Evolutionary conservation across 2,113 vertebrate genomes (phyloP), one percentile per base, ranked within the genome.

Genomic region (Nannobrachium achirus): DNA sequence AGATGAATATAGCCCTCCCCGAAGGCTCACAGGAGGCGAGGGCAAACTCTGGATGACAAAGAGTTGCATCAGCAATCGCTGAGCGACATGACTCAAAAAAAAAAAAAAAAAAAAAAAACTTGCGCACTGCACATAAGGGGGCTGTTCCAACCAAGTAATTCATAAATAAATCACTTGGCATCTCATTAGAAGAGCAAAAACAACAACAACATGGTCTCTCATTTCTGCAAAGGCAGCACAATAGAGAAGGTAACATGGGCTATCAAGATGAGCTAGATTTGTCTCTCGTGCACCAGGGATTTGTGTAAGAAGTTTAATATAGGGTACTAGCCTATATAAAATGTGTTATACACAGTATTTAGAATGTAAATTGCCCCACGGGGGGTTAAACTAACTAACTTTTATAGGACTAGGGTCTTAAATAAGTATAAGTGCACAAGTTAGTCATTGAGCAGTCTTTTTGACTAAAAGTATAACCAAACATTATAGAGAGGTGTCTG

Each of bases 21-120:
- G 67, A 88, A 91, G 91, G 89, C 90, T 85, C 88, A 83, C 87
- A 89, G 89, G 80, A 91, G 90, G 88, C 80, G 87, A 93, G 80
- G 85, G 87, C 88, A 89, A 92, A 91, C 90, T 88, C 88, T 89
- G 87, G 88, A 91, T 92, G 89, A 91, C 90, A 92, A 91, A 93
- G 88, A 92, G 78, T 94, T 94, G 92, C 93, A 93, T 93, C 93
- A 94, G 93, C 91, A 93, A 91, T 90, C 91, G 88, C 87, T 87
- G 89, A 91, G 89, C 89, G 85, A 90, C 87, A 87, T 89, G 91
- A 92, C 88, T 90, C 90, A 87, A 85, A 89, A 87, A 86, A 61
- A 74, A 59, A 33, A 85, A 80, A 71, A 82, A 76, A 63, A 52
- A 63, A 68, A 77, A 77, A 76, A 81, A 85, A 69, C 71, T 61